Evolutionary conservation across 2,888 invertebrate species (phyloP).

Genomic region (Colletes collaris): DNA sequence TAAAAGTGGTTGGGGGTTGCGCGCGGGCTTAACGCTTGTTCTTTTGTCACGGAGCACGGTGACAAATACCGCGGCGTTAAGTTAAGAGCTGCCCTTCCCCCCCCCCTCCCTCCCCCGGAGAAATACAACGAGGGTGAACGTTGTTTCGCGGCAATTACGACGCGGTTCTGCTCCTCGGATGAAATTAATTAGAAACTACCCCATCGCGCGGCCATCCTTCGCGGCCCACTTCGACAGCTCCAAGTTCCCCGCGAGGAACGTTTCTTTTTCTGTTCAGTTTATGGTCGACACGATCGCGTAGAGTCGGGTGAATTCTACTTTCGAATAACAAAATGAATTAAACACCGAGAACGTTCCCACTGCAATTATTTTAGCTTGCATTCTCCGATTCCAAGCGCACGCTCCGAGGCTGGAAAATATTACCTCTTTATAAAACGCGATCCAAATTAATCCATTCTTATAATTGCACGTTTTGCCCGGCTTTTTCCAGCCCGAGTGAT

Average conservation of each 20-base stretch:
- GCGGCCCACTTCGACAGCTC: slow-evolving; percentile 45
- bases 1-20: slow-evolving; percentile 36
- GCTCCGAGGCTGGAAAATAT: too few relatives aligned
- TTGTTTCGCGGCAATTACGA: slow-evolving; percentile 74
- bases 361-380: too few relatives aligned
- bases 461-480: too few relatives aligned
- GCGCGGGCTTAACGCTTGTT: slow-evolving; percentile 52
- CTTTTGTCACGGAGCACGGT: slow-evolving; percentile 68
- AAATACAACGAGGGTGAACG: slow-evolving; percentile 54
- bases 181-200: slow-evolving; percentile 74
- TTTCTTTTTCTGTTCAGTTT: too few relatives aligned
- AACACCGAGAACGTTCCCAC: too few relatives aligned
- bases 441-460: too few relatives aligned
- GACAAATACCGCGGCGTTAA: slow-evolving; percentile 75
- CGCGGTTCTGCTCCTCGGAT: slow-evolving; percentile 68
- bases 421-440: too few relatives aligned
- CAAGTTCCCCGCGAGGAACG: neutral
- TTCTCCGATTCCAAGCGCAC: too few relatives aligned
- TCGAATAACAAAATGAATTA: too few relatives aligned
- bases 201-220: slow-evolving; percentile 22
- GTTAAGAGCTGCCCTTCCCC: slow-evolving; percentile 59
- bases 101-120: neutral
- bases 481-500: too few relatives aligned
- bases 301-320: too few relatives aligned
- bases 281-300: too few relatives aligned